phyloP scores from a whole-genome alignment of 2,797 vertebrate genomes.

The Catharus ustulatus region DNA sequence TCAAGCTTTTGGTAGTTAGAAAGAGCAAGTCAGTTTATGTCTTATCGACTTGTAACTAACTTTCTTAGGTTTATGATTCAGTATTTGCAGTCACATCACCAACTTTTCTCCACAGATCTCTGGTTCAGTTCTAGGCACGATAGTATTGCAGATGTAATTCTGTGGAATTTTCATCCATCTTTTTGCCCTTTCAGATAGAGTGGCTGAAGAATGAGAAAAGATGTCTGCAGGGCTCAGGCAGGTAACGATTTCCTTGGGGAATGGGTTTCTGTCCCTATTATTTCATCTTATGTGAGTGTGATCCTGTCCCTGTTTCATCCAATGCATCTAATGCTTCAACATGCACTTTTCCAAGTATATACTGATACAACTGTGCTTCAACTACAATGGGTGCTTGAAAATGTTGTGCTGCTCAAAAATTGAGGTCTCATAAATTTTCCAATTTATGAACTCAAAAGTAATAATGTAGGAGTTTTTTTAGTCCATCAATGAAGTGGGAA shows the following conservation, averaged over 20 bases:
- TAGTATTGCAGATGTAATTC: neutral
- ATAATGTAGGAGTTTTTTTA: neutral
- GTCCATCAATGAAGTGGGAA: neutral
- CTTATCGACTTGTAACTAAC: neutral
- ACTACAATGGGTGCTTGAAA: neutral
- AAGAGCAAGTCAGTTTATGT: neutral
- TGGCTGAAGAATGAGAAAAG: neutral
- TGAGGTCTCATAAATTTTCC: neutral
- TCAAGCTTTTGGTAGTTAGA: neutral
- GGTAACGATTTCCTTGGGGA: neutral
- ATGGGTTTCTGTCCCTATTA: neutral
- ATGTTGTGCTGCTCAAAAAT: neutral
- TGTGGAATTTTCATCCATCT: neutral
- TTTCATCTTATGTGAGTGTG: neutral
- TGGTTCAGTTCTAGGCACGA: neutral
- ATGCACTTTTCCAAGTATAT: neutral
- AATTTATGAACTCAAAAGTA: neutral
- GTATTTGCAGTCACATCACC: neutral
- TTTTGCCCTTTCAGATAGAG: neutral
- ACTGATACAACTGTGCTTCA: neutral
- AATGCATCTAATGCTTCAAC: neutral
- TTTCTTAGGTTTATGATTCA: neutral
- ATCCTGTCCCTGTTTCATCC: neutral
- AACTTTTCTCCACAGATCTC: neutral
- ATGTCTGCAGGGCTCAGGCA: neutral